Base-by-base conservation (phyloP, 2,113 vertebrate species). In the Chrysochloris asiatica region DNA sequence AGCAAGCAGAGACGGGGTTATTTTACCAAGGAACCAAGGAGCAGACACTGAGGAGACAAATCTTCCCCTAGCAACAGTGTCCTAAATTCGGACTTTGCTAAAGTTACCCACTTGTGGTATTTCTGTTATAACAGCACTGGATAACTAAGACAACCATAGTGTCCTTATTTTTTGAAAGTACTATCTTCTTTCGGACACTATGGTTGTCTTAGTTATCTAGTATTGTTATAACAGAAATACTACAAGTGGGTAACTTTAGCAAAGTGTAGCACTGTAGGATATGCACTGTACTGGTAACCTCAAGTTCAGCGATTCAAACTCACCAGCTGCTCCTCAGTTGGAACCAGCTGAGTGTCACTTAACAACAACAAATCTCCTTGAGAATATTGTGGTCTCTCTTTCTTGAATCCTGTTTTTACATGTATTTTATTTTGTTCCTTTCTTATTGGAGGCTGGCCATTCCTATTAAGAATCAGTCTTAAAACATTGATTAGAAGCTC, bases 111-210 rank as follows among this genome's bases (percentile, higher is more conserved):
- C 61, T 33, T 33, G 11, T 63, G 61, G 30, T 63, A 63, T 33
- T 30, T 63, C 9, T 14, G 30, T 63, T 63, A 63, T 33, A 33
- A 30, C 11, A 12, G 30, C 10, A 63, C 61, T 63, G 33, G 61
- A 63, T 63, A 63, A 63, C 67, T 69, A 38, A 69, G n/a, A 69
- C 67, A 69, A 19, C 65, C n/a, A 88, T 47, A 87, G 87, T 67
- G 24, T 84, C 41, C 38, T 92, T 80, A 67, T 80, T 81, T 92
- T 93, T 83, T n/a, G 78, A 79, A 89, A 65, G 41, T n/a, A 50
- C 36, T 33, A 30, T n/a, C 41, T 86, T 93, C 48, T 90, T 28
- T n/a, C n/a, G n/a, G n/a, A n/a, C n/a, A n/a, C n/a, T n/a, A n/a
- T n/a, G n/a, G n/a, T n/a, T n/a, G n/a, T n/a, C n/a, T n/a, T n/a